phyloP scores from a whole-genome alignment of 2,113 vertebrate species.

The Octodon degus region DNA sequence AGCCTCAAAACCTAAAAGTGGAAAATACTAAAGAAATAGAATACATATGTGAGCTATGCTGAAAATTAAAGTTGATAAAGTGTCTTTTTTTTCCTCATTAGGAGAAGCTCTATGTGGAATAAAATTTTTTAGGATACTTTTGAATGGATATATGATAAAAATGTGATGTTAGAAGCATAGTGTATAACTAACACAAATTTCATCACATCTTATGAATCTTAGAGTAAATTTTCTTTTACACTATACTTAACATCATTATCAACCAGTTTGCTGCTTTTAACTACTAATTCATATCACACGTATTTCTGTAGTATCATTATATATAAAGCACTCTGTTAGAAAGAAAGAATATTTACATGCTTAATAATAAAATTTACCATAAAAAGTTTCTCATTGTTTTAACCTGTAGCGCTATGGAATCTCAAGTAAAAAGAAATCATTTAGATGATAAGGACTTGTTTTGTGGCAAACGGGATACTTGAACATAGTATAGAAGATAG shows the following conservation, averaged over 20 bases:
- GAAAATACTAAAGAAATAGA: slow-evolving; percentile 39
- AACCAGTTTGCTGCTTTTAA: slow-evolving; percentile 1
- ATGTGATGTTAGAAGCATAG: slow-evolving; percentile 7
- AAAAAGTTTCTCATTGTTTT: background rate
- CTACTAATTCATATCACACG: background rate
- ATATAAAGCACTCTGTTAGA: background rate
- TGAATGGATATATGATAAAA: background rate
- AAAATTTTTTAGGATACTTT: slow-evolving; percentile 20
- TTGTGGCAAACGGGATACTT: slow-evolving; percentile 24
- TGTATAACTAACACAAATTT: background rate
- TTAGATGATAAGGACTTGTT: background rate
- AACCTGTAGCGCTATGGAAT: background rate
- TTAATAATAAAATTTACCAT: background rate
- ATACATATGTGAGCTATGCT: background rate
- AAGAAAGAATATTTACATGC: background rate
- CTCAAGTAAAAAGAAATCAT: background rate
- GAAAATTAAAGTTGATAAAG: slow-evolving; percentile 1
- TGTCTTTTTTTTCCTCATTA: background rate
- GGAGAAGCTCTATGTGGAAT: background rate
- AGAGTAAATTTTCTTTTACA: background rate
- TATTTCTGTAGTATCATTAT: background rate
- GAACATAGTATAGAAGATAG: slow-evolving; percentile 15
- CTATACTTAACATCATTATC: background rate
- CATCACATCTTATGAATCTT: slow-evolving; percentile 44
- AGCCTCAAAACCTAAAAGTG: background rate